phyloP scores from a whole-genome alignment of 2,113 vertebrate species.

The Rhea americana region DNA sequence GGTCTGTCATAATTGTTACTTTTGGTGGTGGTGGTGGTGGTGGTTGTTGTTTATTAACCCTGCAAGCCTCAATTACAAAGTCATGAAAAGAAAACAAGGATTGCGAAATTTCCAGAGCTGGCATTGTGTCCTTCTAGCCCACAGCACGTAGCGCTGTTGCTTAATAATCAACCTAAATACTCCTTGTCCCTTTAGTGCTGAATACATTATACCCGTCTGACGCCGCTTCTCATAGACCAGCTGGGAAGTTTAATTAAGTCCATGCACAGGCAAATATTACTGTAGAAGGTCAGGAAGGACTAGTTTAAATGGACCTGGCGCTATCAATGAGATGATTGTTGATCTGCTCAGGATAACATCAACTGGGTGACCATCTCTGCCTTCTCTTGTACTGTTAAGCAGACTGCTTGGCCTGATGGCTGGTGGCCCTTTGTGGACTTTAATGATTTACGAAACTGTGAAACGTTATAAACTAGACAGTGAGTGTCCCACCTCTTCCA shows the following conservation, averaged over 20 bases:
- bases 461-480: not conserved
- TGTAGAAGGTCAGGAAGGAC: conserved; percentile 5
- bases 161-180: conserved; percentile 64
- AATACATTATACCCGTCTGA: conserved; percentile 12
- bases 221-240: not conserved
- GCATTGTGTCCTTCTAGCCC: conserved; percentile 54
- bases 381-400: not conserved
- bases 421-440: not conserved
- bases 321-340: not conserved
- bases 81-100: conserved; percentile 20
- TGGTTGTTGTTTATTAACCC: conserved; percentile 61
- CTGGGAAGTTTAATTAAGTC: conserved; percentile 21
- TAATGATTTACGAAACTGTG: rapidly evolving
- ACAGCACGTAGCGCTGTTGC: conserved; percentile 54
- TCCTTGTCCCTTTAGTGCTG: conserved; percentile 14
- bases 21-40: not conserved
- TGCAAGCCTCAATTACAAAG: conserved; percentile 54
- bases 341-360: not conserved
- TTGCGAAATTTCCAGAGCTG: conserved; percentile 56
- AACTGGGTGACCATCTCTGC: rapidly evolving
- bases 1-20: conserved; percentile 24
- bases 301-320: not conserved
- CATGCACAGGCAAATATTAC: not conserved
- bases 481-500: conserved; percentile 32
- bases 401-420: not conserved